Conservation (phyloP, 1,140 invertebrate species). For the Drosophila tropicalis region DNA sequence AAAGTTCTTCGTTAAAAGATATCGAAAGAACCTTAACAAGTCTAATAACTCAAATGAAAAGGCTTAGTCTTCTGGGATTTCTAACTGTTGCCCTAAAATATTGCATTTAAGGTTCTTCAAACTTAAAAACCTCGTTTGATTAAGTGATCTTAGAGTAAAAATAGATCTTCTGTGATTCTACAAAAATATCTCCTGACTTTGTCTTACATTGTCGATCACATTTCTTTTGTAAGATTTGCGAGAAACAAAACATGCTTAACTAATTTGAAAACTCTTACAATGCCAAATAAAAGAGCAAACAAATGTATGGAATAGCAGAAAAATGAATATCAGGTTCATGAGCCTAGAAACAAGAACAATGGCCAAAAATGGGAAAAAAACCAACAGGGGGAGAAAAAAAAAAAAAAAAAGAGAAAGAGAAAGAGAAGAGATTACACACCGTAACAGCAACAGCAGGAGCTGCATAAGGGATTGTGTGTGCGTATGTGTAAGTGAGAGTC, state of each 20-base stretch:
- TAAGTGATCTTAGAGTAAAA: background rate
- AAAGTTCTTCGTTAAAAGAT: too few relatives aligned
- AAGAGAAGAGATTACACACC: background rate
- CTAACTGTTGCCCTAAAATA: too few relatives aligned
- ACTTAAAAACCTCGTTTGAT: too few relatives aligned
- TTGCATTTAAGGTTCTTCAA: too few relatives aligned
- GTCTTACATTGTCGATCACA: background rate
- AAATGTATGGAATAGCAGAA: background rate
- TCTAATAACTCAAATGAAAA: too few relatives aligned
- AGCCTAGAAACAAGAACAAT: conserved; percentile 13
- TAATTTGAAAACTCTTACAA: conserved; percentile 7
- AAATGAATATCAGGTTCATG: conserved; percentile 15
- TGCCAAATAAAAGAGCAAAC: conserved; percentile 11
- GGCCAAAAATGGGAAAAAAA: conserved; percentile 1
- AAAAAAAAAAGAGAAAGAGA: background rate
- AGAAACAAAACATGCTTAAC: conserved; percentile 3
- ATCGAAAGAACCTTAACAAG: too few relatives aligned
- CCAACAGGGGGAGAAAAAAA: background rate
- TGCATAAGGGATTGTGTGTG: conserved; percentile 6
- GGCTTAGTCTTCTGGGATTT: too few relatives aligned
- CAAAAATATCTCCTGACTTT: background rate
- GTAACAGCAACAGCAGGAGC: background rate
- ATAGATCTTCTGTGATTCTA: too few relatives aligned
- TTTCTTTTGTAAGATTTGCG: too few relatives aligned
- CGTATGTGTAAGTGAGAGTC: conserved; percentile 5